phyloP scores from a whole-genome alignment of 37 sponge, comb jelly and placozoan species.

The Oscarella lobularis region DNA sequence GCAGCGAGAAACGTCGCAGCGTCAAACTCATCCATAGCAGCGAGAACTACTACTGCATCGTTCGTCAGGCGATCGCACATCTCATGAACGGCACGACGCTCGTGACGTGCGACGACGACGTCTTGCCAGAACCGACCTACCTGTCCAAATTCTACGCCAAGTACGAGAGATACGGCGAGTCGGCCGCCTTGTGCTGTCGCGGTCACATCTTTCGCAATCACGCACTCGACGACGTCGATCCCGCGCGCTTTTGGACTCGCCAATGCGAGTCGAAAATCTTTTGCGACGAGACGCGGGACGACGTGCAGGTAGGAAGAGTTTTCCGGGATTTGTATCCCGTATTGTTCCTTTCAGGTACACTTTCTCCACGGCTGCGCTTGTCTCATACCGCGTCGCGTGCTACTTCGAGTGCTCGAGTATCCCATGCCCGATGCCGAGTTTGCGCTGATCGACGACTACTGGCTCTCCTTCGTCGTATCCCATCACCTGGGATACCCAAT shows the following conservation, averaged over 20 bases:
- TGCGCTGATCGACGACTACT: constrained; percentile 50
- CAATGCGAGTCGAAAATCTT: neutral
- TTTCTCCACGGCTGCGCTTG: constrained; percentile 38
- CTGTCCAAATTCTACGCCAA: constrained; percentile 27
- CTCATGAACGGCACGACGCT: constrained; percentile 42
- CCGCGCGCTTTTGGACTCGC: constrained; percentile 25
- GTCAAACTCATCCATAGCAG: constrained; percentile 32
- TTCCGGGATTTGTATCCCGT: no score
- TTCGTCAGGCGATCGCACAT: constrained; percentile 24
- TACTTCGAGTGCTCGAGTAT: constrained; percentile 10
- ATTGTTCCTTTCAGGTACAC: constrained; percentile 28
- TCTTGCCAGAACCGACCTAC: constrained; percentile 24
- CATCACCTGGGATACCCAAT: constrained; percentile 33
- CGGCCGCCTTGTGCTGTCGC: constrained; percentile 27
- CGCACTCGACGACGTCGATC: constrained; percentile 22
- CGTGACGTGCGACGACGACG: constrained; percentile 49
- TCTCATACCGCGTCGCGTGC: constrained; percentile 22
- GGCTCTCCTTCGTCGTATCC: constrained; percentile 47
- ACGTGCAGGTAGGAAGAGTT: no score
- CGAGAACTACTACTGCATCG: constrained; percentile 44
- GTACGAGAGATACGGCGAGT: constrained; percentile 32
- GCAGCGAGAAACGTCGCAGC: constrained; percentile 18
- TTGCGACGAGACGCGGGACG: no score
- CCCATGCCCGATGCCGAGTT: constrained; percentile 26
- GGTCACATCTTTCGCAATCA: constrained; percentile 35